These are phyloP conservation scores for Rhinatrema bivittatum DNA, from an alignment of 2,797 vertebrate species.

Conservation along the genomic window DNA sequence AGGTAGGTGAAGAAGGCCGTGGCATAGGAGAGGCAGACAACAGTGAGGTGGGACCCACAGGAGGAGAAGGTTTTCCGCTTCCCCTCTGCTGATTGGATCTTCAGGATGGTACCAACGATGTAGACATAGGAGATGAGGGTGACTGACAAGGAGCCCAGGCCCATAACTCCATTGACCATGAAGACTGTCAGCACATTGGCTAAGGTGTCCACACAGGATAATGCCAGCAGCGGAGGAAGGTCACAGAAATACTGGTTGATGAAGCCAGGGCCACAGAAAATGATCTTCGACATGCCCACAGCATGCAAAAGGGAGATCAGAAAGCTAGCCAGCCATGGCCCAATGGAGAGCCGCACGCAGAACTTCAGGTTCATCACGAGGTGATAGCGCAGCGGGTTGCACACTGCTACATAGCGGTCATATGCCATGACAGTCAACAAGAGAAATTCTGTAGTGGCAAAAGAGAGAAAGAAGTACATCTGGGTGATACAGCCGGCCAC, in stretches of 20 bases:
- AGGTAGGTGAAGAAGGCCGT: slow-evolving; percentile 9
- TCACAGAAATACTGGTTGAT: slow-evolving; percentile 47
- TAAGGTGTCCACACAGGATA: slow-evolving; percentile 30
- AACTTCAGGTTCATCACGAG: slow-evolving; percentile 19
- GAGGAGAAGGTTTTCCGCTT: slow-evolving; percentile 16
- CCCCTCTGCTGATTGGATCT: no score
- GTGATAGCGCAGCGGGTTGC: slow-evolving; percentile 29
- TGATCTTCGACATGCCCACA: slow-evolving; percentile 24
- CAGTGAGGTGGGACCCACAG: slow-evolving; percentile 24
- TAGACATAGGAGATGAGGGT: slow-evolving; percentile 8
- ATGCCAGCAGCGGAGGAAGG: slow-evolving; percentile 33
- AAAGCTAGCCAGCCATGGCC: slow-evolving; percentile 24
- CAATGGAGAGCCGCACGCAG: slow-evolving; percentile 17
- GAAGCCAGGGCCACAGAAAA: slow-evolving; percentile 31
- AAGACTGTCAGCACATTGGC: slow-evolving; percentile 25
- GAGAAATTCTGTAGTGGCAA: no score
- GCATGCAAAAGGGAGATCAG: slow-evolving; percentile 25
- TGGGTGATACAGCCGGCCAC: slow-evolving; percentile 21
- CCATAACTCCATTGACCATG: slow-evolving; percentile 25
- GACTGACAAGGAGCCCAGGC: slow-evolving; percentile 1
- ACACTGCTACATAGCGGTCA: no score
- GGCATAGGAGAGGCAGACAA: slow-evolving; percentile 1
- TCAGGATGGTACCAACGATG: slow-evolving; percentile 3
- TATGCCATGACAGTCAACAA: no score
- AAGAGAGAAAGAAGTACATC: no score